Evolutionary conservation across 2,888 invertebrate species (phyloP), one percentile per base, ranked within the genome.

Genomic region (Drosophila vallismaia): DNA sequence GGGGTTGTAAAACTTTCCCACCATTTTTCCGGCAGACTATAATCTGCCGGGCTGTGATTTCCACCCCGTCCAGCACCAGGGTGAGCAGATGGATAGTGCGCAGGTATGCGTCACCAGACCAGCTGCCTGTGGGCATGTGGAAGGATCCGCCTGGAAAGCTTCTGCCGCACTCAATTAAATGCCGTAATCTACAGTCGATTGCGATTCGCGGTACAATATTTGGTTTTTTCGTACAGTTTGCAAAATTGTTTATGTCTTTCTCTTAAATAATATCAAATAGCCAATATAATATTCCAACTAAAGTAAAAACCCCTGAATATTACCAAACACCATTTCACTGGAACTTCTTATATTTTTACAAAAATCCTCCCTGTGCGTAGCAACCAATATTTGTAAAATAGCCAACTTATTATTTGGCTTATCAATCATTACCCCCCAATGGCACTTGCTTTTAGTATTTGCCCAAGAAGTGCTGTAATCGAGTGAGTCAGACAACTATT

Each of bases 71-170:
- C 74, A 86, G 74, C 57, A 52, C 40, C 51, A 36, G 68, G 31
- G 19, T 28, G 68, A 28, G 48, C n/a, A 31, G 48, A 46, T 57
- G 46, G 19, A 42, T 72, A 74, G 71, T 86, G 84, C 88, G 87
- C 84, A 85, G 84, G 88, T 85, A 88, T 87, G 79, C 79, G 72
- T 56, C 57, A 36, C 19, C 24, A 81, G 6, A 19, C 84, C 84
- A 87, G 88, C 88, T 84, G 88, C 69, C 55, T n/a, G 36, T 36
- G 36, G 64, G 69, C 33, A 68, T 72, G 64, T 54, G 33, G 53
- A 54, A 14, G 14, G 46, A 38, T 71, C 29, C 42, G 31, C 1
- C 1, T 3, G 19, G 40, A 14, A 58, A 69, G 59, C 60, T 71
- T 69, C 38, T 14, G 33, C 14, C 26, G 48, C 49, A 4, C 36